phyloP scores from a whole-genome alignment of 2,113 vertebrate species.

The Ptychochromis oligacanthus region DNA sequence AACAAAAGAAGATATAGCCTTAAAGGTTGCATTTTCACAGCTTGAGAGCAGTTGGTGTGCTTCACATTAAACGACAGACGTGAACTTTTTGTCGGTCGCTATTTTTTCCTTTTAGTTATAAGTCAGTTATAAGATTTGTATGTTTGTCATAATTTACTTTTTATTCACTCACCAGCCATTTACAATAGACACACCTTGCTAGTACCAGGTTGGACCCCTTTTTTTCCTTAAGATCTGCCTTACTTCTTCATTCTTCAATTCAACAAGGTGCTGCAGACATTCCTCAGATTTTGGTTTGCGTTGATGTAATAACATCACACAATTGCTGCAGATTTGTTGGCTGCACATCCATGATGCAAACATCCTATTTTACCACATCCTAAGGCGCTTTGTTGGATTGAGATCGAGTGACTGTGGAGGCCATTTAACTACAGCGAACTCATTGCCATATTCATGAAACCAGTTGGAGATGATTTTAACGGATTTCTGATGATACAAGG shows the following conservation, averaged over 20 bases:
- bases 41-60: background rate
- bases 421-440: background rate
- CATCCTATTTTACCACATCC: no score
- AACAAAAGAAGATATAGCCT: background rate
- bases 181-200: no score
- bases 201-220: no score
- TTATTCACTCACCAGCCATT: no score
- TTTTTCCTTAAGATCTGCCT: accelerated
- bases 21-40: background rate
- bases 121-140: background rate
- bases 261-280: no score
- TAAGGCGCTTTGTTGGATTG: background rate
- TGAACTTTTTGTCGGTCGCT: accelerated
- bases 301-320: no score
- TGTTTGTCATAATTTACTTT: background rate
- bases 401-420: background rate
- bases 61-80: background rate
- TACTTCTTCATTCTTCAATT: no score
- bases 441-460: background rate
- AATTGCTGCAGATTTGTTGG: no score
- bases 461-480: background rate
- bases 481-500: no score
- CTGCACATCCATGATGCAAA: no score
- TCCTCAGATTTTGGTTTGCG: no score
- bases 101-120: background rate